Evolutionary conservation across 2,113 vertebrate species (phyloP).

Genomic region (Seriola rivoliana): DNA sequence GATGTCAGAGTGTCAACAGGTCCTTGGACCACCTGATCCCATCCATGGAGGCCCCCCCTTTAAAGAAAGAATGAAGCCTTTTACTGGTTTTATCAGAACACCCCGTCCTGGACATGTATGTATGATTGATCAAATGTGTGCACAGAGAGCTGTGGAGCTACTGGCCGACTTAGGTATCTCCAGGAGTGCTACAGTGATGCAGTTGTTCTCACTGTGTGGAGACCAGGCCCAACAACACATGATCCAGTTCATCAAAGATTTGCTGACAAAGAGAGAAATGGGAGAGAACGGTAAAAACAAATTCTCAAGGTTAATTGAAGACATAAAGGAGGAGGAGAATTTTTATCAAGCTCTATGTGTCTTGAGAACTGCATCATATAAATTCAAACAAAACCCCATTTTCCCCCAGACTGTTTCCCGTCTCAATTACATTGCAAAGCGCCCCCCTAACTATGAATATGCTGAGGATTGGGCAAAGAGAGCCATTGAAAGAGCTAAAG

Average conservation of each 20-base stretch:
- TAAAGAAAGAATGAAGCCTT: slow-evolving; percentile 54
- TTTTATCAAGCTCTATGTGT: rapidly evolving
- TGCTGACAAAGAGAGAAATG: slow-evolving; percentile 60
- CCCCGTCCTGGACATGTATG: not conserved
- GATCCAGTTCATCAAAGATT: slow-evolving; percentile 22
- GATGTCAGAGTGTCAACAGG: slow-evolving; percentile 49
- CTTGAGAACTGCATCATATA: slow-evolving; percentile 33
- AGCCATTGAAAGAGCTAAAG: slow-evolving; percentile 42
- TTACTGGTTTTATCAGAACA: not conserved
- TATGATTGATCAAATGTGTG: slow-evolving; percentile 7
- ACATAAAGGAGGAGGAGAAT: slow-evolving; percentile 6
- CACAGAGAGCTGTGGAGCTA: not conserved
- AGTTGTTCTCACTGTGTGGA: not conserved
- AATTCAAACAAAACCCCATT: not conserved
- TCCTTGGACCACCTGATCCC: slow-evolving; percentile 58
- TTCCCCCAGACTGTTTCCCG: slow-evolving; percentile 68
- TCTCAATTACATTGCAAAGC: slow-evolving; percentile 14
- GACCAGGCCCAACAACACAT: not conserved
- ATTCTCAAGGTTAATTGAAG: slow-evolving; percentile 65
- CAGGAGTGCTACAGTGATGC: slow-evolving; percentile 26
- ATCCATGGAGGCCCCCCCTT: slow-evolving; percentile 51
- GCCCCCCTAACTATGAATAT: rapidly evolving
- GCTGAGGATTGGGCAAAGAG: slow-evolving; percentile 55
- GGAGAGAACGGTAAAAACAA: rapidly evolving
- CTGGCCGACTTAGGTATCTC: not conserved